Percentiles rank a stretch among this genome's conserved stretches.
These are phyloP conservation scores for Pipa parva DNA, from an alignment of 2,113 vertebrate genomes.

Conservation along the genomic window DNA sequence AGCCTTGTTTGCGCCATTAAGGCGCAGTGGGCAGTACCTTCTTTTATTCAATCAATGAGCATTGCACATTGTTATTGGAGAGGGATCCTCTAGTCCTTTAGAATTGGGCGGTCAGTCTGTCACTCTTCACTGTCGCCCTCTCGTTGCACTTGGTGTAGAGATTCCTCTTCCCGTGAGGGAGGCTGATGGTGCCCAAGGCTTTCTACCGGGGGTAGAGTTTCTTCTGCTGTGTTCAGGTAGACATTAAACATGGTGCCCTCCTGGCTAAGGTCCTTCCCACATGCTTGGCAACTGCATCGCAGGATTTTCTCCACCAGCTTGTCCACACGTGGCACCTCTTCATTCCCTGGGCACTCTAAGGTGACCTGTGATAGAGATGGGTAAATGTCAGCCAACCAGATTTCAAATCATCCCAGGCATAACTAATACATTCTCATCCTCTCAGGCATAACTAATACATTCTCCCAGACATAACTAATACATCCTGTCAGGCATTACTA, in stretches of 20 bases:
- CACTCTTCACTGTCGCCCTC: constrained; percentile 57
- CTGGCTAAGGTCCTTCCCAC: constrained; percentile 82
- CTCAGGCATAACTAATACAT: no score
- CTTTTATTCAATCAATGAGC: background rate
- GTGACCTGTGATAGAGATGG: constrained; percentile 69
- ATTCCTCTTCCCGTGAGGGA: constrained; percentile 47
- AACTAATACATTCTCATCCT: no score
- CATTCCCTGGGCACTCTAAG: constrained; percentile 81
- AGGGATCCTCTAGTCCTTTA: constrained; percentile 7
- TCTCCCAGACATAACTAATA: no score
- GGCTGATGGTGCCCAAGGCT: constrained; percentile 48
- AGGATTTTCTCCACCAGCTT: constrained; percentile 94
- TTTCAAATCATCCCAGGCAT: no score
- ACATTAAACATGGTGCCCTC: constrained; percentile 84
- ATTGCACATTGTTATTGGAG: background rate
- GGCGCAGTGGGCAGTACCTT: background rate
- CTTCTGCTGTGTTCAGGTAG: constrained; percentile 72
- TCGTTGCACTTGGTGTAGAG: constrained; percentile 46
- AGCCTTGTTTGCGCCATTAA: no score
- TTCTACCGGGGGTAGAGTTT: constrained; percentile 57
- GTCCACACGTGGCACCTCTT: constrained; percentile 83
- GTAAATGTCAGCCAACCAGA: background rate
- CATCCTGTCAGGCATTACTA: no score
- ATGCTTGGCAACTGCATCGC: constrained; percentile 94
- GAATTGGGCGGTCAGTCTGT: constrained; percentile 13